phyloP scores from a whole-genome alignment of 2,888 invertebrate genomes.

The Yponomeuta malinellus region DNA sequence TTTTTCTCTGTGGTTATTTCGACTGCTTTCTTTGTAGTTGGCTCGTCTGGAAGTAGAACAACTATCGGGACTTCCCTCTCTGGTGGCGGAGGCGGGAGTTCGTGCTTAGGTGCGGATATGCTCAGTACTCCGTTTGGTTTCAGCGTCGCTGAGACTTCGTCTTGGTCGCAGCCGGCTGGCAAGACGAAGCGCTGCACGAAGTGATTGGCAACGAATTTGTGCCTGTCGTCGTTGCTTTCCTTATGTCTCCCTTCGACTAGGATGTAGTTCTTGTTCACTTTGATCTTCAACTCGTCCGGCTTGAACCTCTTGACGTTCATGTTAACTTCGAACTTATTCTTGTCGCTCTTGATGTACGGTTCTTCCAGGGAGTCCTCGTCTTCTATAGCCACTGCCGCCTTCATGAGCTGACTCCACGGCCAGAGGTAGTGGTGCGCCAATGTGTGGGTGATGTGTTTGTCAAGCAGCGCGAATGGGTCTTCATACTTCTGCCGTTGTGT shows the following conservation, averaged over 20 bases:
- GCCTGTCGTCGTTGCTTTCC: constrained; percentile 37
- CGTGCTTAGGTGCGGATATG: constrained; percentile 57
- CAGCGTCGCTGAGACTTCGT: constrained; percentile 57
- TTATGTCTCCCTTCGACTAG: constrained; percentile 59
- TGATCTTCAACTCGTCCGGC: constrained; percentile 58
- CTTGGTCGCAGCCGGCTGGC: constrained; percentile 53
- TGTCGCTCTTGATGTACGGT: constrained; percentile 53
- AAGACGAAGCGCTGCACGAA: constrained; percentile 60
- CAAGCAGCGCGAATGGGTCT: constrained; percentile 41
- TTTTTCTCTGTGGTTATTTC: constrained; percentile 13
- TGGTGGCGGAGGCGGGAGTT: constrained; percentile 56
- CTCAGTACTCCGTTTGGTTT: constrained; percentile 51
- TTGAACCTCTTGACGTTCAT: constrained; percentile 54
- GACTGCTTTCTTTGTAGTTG: constrained; percentile 30
- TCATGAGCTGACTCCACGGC: constrained; percentile 63
- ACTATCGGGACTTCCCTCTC: constrained; percentile 60
- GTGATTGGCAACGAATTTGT: constrained; percentile 53
- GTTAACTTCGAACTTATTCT: constrained; percentile 49
- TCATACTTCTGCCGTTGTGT: constrained; percentile 38
- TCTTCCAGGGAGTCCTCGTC: constrained; percentile 50
- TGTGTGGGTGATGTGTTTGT: constrained; percentile 54
- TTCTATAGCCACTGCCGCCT: constrained; percentile 49
- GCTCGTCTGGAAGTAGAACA: constrained; percentile 38
- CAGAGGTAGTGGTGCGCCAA: constrained; percentile 57
- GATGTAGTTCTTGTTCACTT: constrained; percentile 60